phyloP scores from a whole-genome alignment of 2,888 invertebrate species.

The Strigamia crassipes region DNA sequence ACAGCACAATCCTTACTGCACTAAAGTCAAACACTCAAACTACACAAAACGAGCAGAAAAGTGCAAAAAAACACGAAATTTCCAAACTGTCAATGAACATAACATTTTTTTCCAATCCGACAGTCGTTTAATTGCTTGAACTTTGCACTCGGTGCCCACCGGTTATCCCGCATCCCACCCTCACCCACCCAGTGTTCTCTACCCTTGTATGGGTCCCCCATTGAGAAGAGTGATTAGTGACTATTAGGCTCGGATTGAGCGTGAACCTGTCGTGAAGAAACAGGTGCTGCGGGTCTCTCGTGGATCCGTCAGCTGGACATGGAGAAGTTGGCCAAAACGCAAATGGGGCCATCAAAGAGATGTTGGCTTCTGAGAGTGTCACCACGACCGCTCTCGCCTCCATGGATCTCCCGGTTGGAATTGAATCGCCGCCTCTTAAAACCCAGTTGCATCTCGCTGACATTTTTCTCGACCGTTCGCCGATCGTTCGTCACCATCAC shows the following conservation, averaged over 20 bases:
- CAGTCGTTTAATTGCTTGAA: not conserved
- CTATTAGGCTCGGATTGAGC: constrained; percentile 39
- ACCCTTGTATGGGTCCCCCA: constrained; percentile 1
- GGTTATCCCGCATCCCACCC: not conserved
- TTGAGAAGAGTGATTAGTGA: constrained; percentile 12
- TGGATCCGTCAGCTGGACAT: constrained; percentile 14
- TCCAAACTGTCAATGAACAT: not conserved
- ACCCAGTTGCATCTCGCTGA: not conserved
- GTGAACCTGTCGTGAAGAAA: constrained; percentile 42
- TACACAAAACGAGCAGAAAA: too few relatives aligned
- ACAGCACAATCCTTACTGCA: too few relatives aligned
- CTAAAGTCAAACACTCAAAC: too few relatives aligned
- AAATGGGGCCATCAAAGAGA: constrained; percentile 1
- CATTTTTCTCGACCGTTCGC: not conserved
- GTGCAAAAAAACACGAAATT: too few relatives aligned
- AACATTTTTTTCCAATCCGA: not conserved
- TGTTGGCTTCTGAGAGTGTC: not conserved
- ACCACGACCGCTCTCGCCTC: not conserved
- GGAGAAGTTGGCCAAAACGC: not conserved
- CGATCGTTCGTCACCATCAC: not conserved
- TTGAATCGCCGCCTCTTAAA: not conserved
- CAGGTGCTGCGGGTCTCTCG: constrained; percentile 37
- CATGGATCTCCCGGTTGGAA: not conserved
- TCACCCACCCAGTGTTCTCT: too few relatives aligned
- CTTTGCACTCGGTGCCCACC: not conserved